Conservation (phyloP, 2,888 invertebrate genomes). For the Tenodera sinensis region DNA sequence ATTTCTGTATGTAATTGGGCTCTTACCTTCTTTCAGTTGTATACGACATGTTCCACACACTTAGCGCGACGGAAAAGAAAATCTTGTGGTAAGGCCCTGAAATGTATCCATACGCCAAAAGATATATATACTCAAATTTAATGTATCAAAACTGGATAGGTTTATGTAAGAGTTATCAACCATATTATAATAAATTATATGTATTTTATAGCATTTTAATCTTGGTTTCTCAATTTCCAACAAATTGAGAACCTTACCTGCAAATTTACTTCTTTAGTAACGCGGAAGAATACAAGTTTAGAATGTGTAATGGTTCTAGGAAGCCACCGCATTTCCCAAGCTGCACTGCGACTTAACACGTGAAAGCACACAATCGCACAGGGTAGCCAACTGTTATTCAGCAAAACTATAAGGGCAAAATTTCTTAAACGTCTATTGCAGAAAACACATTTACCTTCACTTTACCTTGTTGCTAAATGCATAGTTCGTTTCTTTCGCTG, state of each 20-base stretch:
- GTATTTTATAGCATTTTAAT: not conserved
- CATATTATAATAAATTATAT: not conserved
- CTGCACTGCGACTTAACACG: not conserved
- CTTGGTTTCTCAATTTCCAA: not conserved
- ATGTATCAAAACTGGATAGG: not conserved
- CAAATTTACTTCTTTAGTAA: not conserved
- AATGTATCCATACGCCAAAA: slow-evolving; percentile 26
- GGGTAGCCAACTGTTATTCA: no score
- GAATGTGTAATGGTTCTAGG: slow-evolving; percentile 7
- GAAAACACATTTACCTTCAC: no score
- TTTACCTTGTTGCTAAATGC: no score
- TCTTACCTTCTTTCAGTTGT: slow-evolving; percentile 78
- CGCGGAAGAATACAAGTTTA: not conserved
- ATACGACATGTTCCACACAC: slow-evolving; percentile 80
- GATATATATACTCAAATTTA: not conserved
- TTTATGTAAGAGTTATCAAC: no score
- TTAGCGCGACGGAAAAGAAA: slow-evolving; percentile 69
- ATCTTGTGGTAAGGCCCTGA: not conserved
- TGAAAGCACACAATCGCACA: not conserved
- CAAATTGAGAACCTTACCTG: not conserved
- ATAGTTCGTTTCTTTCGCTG: no score
- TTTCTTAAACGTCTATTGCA: no score
- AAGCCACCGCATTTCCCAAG: slow-evolving; percentile 14
- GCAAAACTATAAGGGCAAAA: no score
- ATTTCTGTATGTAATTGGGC: slow-evolving; percentile 36